Percentiles rank a stretch among this genome's conserved stretches.
Conservation (phyloP, 2,888 invertebrate genomes). For the Pogonocherus hispidulus region DNA sequence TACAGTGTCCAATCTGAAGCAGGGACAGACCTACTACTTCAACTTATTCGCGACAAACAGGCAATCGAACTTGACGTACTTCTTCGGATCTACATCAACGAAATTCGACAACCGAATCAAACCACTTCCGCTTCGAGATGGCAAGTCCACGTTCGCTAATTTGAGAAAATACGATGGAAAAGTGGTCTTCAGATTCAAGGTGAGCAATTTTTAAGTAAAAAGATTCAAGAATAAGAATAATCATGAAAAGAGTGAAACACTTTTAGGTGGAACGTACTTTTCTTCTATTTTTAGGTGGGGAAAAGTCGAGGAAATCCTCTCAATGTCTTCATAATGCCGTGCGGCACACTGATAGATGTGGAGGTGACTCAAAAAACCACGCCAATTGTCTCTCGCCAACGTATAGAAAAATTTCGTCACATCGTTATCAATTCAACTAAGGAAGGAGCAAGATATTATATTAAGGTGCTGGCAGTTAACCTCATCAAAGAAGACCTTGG, state of each 20-base stretch:
- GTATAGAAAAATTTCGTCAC: slow-evolving; percentile 70
- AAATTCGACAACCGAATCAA: slow-evolving; percentile 64
- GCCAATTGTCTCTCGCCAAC: slow-evolving; percentile 62
- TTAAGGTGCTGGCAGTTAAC: slow-evolving; percentile 70
- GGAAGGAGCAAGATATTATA: slow-evolving; percentile 69
- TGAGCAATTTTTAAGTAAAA: slow-evolving; percentile 15
- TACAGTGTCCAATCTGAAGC: slow-evolving; percentile 68
- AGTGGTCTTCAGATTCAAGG: slow-evolving; percentile 73
- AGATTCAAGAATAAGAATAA: no score
- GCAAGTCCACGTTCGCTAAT: slow-evolving; percentile 69
- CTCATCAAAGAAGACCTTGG: slow-evolving; percentile 70
- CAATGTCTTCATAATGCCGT: slow-evolving; percentile 71
- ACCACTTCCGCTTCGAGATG: slow-evolving; percentile 68
- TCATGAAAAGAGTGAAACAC: no score
- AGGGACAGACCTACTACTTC: slow-evolving; percentile 70
- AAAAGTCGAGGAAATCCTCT: slow-evolving; percentile 54
- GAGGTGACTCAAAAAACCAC: slow-evolving; percentile 67
- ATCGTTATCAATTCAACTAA: slow-evolving; percentile 64
- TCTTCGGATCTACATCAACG: slow-evolving; percentile 67
- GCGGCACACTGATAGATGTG: slow-evolving; percentile 71
- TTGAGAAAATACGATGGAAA: slow-evolving; percentile 71
- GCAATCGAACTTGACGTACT: slow-evolving; percentile 70
- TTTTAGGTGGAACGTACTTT: no score
- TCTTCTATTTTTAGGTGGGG: slow-evolving; percentile 54
- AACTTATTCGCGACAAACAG: slow-evolving; percentile 72